Base-by-base conservation (phyloP, 2,113 vertebrate species). In the Lonchura striata region DNA sequence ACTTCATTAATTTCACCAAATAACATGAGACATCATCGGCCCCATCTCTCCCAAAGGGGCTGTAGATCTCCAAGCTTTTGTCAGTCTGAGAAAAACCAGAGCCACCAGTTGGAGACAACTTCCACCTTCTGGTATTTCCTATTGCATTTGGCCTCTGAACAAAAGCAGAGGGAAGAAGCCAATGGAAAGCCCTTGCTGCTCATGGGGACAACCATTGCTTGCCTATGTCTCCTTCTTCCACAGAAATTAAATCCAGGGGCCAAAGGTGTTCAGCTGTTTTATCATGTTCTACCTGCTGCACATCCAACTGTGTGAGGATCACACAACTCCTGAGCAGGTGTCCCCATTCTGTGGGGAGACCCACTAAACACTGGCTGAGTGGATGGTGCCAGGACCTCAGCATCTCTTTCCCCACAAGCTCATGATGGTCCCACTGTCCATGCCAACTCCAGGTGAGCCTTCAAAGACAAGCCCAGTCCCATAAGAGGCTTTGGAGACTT, bases 1-100 rank as follows among this genome's bases (percentile, higher is more conserved):
- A 52, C 69, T 86, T 95, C 57, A 88, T 93, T 93, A 96, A 69
- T 90, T 95, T 82, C 57, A 71, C 25, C 44, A 88, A 75, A 57
- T 88, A 82, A 71, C 65, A 61, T 35, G 71, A 86, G 52, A 74
- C 7, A 9, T 15, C 23, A 11, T 33, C 2, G 4, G 59, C 33
- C 46, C 21, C 18, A 9, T 81, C 53, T 53, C 25, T 92, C 35
- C 28, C 49, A 70, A 88, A 71, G 1, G 14, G 54, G 10, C 27
- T 69, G 3, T n/a, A 68, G 70, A 79, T 72, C 25, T 31, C 47
- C 24, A 63, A 1, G 6, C 27, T 68, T 92, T 71, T 46, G n/a
- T 63, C 2, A 1, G 30, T 44, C 57, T 70, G 52, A 77, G 35
- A 37, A 56, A 82, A 93, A 20, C 0, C 59, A 65, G 37, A 85